A percentile compares a stretch with the other conserved stretches of the same genome.
Evolutionary conservation across 2,888 invertebrate species (phyloP).

Genomic region (Tricholauxania praeusta): DNA sequence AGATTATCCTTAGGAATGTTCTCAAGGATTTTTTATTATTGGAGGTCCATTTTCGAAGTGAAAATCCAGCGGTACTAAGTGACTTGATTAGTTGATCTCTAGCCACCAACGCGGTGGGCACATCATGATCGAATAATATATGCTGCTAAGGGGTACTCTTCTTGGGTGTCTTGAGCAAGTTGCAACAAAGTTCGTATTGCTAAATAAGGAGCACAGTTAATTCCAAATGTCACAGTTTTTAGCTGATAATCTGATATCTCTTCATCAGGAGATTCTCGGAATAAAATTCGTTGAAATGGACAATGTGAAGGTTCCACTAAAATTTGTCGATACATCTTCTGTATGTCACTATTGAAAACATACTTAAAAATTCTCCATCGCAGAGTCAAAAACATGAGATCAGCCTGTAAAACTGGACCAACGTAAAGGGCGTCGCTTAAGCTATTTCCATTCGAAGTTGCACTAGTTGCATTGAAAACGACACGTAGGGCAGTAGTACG

Average conservation of each 20-base stretch:
- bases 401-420: conserved; percentile 10
- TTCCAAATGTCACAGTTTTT: no score
- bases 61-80: conserved; percentile 21
- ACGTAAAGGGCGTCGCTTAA: not conserved
- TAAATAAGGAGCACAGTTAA: no score
- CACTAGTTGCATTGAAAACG: conserved; percentile 10
- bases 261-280: no score
- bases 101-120: not conserved
- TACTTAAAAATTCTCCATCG: not conserved
- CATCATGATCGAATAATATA: conserved; percentile 12
- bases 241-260: no score
- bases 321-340: no score
- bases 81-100: conserved; percentile 15
- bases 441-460: conserved; percentile 3
- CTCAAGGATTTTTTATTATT: conserved; percentile 4
- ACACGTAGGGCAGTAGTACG: no score
- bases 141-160: not conserved
- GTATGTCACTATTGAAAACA: no score
- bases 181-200: conserved; percentile 6
- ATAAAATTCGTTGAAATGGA: no score
- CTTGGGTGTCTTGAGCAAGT: not conserved
- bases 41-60: conserved; percentile 27
- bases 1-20: conserved; percentile 1
- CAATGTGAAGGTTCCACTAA: no score
- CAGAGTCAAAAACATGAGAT: not conserved